phyloP scores from a whole-genome alignment of 2,888 invertebrate genomes.

The Arge pagana region DNA sequence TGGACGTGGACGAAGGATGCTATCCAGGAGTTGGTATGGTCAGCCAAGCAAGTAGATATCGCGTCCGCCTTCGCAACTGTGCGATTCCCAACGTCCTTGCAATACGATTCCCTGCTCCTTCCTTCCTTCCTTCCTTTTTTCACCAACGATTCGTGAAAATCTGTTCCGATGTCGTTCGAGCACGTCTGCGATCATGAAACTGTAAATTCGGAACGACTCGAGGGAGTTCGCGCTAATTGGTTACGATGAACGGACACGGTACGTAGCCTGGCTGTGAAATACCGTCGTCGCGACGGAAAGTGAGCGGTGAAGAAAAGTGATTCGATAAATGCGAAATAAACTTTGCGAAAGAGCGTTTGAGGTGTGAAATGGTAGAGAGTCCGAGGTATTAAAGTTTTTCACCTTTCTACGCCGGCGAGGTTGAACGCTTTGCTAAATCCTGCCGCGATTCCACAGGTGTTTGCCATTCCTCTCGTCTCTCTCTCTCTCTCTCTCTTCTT shows the following conservation, averaged over 20 bases:
- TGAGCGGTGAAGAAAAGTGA: no score
- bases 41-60: constrained; percentile 48
- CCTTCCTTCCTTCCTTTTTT: background rate
- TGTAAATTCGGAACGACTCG: no score
- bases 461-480: constrained; percentile 51
- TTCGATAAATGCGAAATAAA: no score
- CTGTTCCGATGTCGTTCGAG: constrained; percentile 6
- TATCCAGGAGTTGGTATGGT: constrained; percentile 9
- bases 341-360: no score
- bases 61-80: constrained; percentile 54
- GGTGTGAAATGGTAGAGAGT: background rate
- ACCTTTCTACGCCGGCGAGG: background rate
- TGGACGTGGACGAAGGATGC: constrained; percentile 8
- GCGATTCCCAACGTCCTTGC: no score
- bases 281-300: no score
- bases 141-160: constrained; percentile 9
- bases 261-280: no score
- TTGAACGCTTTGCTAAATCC: constrained; percentile 15
- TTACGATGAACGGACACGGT: no score
- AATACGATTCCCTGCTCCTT: background rate
- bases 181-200: no score
- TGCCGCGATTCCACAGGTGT: constrained; percentile 56
- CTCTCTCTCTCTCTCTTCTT: constrained; percentile 29
- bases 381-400: background rate
- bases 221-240: no score